Evolutionary conservation across 2,113 vertebrate species (phyloP), one percentile per base, ranked within the genome.

Genomic region (Eclectus roratus): DNA sequence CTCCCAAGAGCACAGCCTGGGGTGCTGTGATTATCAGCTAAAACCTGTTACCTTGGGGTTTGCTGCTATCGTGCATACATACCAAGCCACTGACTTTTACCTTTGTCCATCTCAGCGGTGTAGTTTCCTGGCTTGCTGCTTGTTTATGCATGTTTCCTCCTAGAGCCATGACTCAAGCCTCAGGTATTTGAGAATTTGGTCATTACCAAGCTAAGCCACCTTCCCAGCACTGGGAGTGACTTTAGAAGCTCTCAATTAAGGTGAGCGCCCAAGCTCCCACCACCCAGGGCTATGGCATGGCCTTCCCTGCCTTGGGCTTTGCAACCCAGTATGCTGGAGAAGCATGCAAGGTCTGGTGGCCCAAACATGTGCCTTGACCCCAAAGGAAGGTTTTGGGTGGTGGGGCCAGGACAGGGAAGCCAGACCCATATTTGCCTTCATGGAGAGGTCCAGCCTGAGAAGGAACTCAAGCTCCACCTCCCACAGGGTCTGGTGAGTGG

Each of bases 81-180:
- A 69, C 93, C 82, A 55, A 64, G 31, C 47, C 88, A 55, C 88
- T 83, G 91, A 74, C 46, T 65, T 55, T 8, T 87, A 21, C 88
- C 90, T 82, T 76, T 88, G 93, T 95, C 95, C 89, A 78, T 50
- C 86, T 2, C 47, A 43, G 76, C 10, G 1, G 1, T 10, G 88
- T 85, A 86, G 88, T 91, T 97, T 94, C 97, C 93, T 39, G 85
- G 58, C 74, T 85, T 33, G 79, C 85, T 87, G 88, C 94, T 92
- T 89, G 91, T 95, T 96, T 63, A 37, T 41, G 46, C 85, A 85
- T 6, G 79, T 95, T 96, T 86, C 76, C 85, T 78, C 71, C 80
- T 60, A 1, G 0, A 72, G 61, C 27, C 0, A 1, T 97, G 96
- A 96, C 91, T 96, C 96, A 95, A 69, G 88, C 55, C 41, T 93